Evolutionary conservation across 2,113 vertebrate species (phyloP), one percentile per base, ranked within the genome.

Genomic region (Arenaria interpres): DNA sequence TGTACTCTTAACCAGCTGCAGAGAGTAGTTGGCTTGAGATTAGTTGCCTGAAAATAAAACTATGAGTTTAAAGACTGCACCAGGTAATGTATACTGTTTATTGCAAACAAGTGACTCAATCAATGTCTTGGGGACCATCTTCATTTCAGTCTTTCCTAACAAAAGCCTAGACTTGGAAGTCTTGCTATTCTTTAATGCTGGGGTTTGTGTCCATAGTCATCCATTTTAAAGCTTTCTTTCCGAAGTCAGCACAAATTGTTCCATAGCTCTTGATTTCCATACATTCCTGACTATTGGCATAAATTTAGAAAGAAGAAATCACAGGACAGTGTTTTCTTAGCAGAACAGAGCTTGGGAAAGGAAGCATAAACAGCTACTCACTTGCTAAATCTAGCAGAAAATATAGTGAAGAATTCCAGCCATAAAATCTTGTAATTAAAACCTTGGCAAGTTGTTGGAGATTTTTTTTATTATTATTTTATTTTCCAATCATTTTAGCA

Each of bases 321-420:
- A 59, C 6, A 23, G 59, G 17, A 24, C 43, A 64, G 9, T 17
- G 68, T 71, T 67, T 93, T 64, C 50, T 10, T 6, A 85, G 62
- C 7, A 57, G 39, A 88, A 33, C 12, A 82, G 86, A 77, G 63
- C 67, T 77, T 93, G 92, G 89, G 92, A 96, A 97, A 88, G 74
- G 83, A 95, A 88, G 27, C 4, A 48, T 24, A 30, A 59, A 33
- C 43, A 85, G 27, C 23, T 13, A 71, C 33, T 89, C 25, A 73
- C 19, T 83, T 94, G 76, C 66, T 95, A 93, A 85, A 92, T 69
- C 63, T 80, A 80, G 71, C n/a, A 86, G 71, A 76, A 80, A 87
- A 50, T 45, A 89, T 84, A 90, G 23, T 59, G 6, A 85, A 90
- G n/a, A 72, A 91, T 89, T 87, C 64, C 7, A 92, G 19, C 4